Evolutionary conservation across 1,140 invertebrate species (phyloP).

Genomic region (Heliconius nattereri): DNA sequence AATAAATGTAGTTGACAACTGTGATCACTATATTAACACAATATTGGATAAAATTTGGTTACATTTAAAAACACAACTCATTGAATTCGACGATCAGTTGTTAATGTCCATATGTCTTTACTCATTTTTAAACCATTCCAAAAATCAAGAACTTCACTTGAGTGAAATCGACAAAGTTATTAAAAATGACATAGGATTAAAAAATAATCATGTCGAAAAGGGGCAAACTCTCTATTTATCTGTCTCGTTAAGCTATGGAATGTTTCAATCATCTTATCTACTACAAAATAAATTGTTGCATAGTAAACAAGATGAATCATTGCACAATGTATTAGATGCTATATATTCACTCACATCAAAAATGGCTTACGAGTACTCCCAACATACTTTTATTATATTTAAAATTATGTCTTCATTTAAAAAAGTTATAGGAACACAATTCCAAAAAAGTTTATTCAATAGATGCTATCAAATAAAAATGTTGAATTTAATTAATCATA

Average conservation of each 20-base stretch:
- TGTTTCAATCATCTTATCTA: conserved; percentile 74
- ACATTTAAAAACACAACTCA: conserved; percentile 53
- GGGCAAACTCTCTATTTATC: conserved; percentile 40
- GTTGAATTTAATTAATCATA: conserved; percentile 70
- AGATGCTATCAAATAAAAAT: conserved; percentile 55
- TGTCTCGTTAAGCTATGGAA: conserved; percentile 67
- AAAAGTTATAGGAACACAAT: conserved; percentile 59
- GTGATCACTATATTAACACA: conserved; percentile 32
- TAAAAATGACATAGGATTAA: conserved; percentile 43
- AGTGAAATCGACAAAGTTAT: conserved; percentile 48
- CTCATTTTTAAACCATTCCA: conserved; percentile 48
- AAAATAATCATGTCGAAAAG: conserved; percentile 28
- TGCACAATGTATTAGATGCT: conserved; percentile 46
- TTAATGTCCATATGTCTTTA: conserved; percentile 68
- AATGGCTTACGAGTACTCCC: conserved; percentile 72
- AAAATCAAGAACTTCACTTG: conserved; percentile 50
- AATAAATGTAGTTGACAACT: conserved; percentile 33
- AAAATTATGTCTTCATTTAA: conserved; percentile 70
- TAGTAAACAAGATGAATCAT: conserved; percentile 28
- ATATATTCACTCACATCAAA: conserved; percentile 55
- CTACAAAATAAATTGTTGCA: conserved; percentile 28
- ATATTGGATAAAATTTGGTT: conserved; percentile 56
- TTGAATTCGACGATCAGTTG: conserved; percentile 66
- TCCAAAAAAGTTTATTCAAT: conserved; percentile 54
- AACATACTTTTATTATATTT: conserved; percentile 69